Percentiles rank a stretch among this genome's conserved stretches.
Evolutionary conservation across 2,797 vertebrate genomes (phyloP).

Genomic region (Tadarida brasiliensis): DNA sequence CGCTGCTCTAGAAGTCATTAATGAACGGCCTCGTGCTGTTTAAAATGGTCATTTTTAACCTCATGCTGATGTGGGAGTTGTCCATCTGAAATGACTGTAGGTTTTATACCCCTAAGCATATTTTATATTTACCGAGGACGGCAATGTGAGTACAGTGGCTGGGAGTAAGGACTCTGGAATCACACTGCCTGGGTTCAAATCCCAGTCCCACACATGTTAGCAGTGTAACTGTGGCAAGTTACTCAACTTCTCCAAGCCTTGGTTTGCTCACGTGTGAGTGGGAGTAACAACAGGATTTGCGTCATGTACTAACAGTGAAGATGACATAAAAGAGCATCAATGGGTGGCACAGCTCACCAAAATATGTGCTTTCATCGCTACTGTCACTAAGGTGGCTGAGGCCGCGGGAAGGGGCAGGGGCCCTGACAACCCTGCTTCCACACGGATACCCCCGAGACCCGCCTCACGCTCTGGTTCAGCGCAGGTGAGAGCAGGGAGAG

Average conservation of each 20-base stretch:
- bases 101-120: neutral
- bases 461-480: neutral
- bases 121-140: conserved; percentile 8
- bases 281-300: neutral
- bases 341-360: neutral
- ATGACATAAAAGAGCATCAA: neutral
- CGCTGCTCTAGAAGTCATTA: neutral
- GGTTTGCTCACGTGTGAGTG: neutral
- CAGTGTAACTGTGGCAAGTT: neutral
- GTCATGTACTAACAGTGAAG: neutral
- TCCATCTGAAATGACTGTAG: neutral
- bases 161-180: neutral
- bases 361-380: neutral
- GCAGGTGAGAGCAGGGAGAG: neutral
- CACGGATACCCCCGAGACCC: neutral
- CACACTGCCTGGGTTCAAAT: neutral
- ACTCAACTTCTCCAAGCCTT: neutral
- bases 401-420: fast-evolving
- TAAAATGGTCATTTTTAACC: neutral
- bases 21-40: neutral
- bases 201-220: neutral
- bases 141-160: neutral
- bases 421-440: neutral
- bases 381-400: neutral
- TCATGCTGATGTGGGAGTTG: neutral